Evolutionary conservation across 2,888 invertebrate species (phyloP).

Genomic region (Lamellibrachia satsuma): DNA sequence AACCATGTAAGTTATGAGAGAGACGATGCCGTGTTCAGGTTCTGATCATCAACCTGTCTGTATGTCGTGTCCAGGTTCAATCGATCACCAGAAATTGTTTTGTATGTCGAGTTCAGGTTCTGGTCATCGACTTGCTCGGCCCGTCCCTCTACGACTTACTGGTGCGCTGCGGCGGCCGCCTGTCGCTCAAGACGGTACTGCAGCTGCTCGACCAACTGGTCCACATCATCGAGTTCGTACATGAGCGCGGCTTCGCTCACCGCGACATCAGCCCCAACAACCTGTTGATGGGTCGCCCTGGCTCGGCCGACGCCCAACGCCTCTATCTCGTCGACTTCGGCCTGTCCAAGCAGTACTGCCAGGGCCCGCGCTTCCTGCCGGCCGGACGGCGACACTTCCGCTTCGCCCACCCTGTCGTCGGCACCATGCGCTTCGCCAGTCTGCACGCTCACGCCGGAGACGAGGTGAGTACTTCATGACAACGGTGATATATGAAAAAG

Average conservation of each 20-base stretch:
- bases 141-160: constrained; percentile 35
- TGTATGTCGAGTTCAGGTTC: constrained; percentile 1
- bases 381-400: constrained; percentile 40
- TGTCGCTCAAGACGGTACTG: constrained; percentile 38
- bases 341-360: constrained; percentile 53
- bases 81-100: background rate
- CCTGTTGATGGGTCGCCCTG: constrained; percentile 60
- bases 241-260: constrained; percentile 96
- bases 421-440: constrained; percentile 40
- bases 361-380: constrained; percentile 21
- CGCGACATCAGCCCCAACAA: constrained; percentile 79
- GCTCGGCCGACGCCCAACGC: background rate
- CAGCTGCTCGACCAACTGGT: constrained; percentile 38
- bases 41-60: too few relatives aligned
- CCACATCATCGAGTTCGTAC: constrained; percentile 79
- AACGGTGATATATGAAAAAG: too few relatives aligned
- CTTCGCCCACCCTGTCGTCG: constrained; percentile 35
- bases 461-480: background rate
- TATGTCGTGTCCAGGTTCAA: too few relatives aligned
- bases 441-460: constrained; percentile 36
- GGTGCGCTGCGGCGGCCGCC: constrained; percentile 29
- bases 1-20: too few relatives aligned
- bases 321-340: constrained; percentile 65
- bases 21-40: too few relatives aligned
- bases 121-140: constrained; percentile 41